Percentiles rank a stretch among this genome's conserved stretches.
Conservation (phyloP, 2,113 vertebrate genomes). For the Microcebus ravelobensis region DNA sequence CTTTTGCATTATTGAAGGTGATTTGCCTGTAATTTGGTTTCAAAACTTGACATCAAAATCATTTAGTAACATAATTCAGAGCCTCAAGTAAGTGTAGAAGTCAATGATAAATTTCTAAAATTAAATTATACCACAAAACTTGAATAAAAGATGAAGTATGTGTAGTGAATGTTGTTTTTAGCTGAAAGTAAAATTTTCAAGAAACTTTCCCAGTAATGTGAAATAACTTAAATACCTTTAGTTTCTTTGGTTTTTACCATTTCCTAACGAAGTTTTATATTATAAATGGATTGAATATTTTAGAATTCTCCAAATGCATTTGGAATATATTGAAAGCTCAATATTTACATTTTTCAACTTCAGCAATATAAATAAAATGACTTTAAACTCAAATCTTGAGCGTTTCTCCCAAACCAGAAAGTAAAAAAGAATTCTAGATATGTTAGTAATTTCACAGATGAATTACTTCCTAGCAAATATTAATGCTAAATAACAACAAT, state of each 20-base stretch:
- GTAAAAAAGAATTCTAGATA: background rate
- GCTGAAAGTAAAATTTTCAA: background rate
- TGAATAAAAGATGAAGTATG: background rate
- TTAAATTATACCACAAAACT: background rate
- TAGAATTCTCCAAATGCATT: background rate
- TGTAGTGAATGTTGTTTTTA: background rate
- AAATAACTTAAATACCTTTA: background rate
- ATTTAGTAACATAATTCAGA: background rate
- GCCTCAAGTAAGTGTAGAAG: background rate
- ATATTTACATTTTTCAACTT: background rate
- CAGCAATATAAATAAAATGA: background rate
- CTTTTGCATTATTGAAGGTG: background rate
- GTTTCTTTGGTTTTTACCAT: background rate
- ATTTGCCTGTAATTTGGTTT: background rate
- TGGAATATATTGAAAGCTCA: background rate
- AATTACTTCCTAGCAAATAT: background rate
- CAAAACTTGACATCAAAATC: background rate
- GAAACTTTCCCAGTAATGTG: background rate
- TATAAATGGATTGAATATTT: background rate
- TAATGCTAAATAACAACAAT: slow-evolving; percentile 3
- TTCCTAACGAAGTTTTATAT: background rate
- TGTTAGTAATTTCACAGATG: slow-evolving; percentile 24
- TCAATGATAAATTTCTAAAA: background rate
- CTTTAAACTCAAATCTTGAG: background rate
- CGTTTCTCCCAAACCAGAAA: background rate